Base-by-base conservation (phyloP, 2,797 vertebrate genomes). In the Ataeniobius toweri region DNA sequence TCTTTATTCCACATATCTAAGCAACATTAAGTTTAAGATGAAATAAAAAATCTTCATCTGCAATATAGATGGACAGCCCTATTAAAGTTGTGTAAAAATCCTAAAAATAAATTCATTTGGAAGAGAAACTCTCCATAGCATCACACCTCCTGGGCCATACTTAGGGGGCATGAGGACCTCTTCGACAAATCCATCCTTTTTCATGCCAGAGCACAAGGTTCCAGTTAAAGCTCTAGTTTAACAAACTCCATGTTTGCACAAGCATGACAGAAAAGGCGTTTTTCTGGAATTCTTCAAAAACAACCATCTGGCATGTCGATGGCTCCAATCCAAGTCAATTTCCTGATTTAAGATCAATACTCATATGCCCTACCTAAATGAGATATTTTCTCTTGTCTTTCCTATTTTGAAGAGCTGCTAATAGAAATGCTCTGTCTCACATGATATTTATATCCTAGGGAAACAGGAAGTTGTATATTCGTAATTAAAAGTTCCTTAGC, bases 1-100 rank as follows among this genome's bases (percentile, higher is more conserved):
- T 78, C n/a, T 36, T 86, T 48, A 58, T 4, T 80, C 67, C 58
- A 26, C 65, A 12, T 36, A 77, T 48, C 7, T 31, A 13, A 84
- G n/a, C 55, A 24, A 63, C 14, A 24, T 22, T 72, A 53, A 46
- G 13, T 69, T 69, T 16, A 13, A 26, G 24, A 70, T 70, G 26
- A 16, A 70, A 70, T 26, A 16, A 44, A 41, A 41, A n/a, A 8
- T 50, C 51, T 56, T 59, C 9, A 14, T 71, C 22, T 61, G 75
- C 68, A 50, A 3, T 61, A 26, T 46, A 70, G 46, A 46, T 16
- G 16, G 14, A n/a, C 0, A 24, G 2, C 24, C 22, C 41, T 14
- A n/a, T 6, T 44, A 44, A 68, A 44, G 65, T 44, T 44, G 39
- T 68, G 39, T n/a, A 44, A 67, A 41, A 44, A 68, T 10, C 39